Evolutionary conservation across 1,140 invertebrate species (phyloP).

Genomic region (Dendrolimus punctatus): DNA sequence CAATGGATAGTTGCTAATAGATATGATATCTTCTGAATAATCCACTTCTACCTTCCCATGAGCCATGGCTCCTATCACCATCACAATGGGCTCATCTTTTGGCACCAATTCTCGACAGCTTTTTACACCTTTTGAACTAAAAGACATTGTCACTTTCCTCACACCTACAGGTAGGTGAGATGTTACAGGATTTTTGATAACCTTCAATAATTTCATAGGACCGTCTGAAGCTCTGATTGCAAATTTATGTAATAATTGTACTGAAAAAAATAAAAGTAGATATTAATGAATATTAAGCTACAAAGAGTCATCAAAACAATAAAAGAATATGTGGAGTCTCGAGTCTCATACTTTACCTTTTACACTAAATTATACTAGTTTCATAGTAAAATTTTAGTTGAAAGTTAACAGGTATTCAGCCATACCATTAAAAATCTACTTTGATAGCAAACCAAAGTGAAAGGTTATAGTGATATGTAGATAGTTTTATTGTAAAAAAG

Average conservation of each 20-base stretch:
- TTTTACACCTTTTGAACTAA: conserved; percentile 84
- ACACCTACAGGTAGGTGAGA: conserved; percentile 97
- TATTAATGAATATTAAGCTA: neutral
- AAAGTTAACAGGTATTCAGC: too few species aligned
- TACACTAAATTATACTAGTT: too few species aligned
- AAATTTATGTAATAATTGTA: conserved; percentile 97
- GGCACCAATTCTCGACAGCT: conserved; percentile 89
- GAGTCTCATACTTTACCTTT: too few species aligned
- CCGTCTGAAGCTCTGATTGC: conserved; percentile 91
- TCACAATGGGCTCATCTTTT: conserved; percentile 86
- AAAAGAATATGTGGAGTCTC: too few species aligned
- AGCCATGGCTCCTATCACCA: conserved; percentile 97
- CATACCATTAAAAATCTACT: too few species aligned
- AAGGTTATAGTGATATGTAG: too few species aligned
- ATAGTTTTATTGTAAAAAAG: too few species aligned
- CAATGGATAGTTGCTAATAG: conserved; percentile 96
- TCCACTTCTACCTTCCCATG: conserved; percentile 94
- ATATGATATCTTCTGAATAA: conserved; percentile 92
- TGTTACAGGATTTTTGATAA: conserved; percentile 97
- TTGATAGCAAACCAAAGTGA: too few species aligned
- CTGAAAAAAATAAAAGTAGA: conserved; percentile 74
- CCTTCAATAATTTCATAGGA: conserved; percentile 93
- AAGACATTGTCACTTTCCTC: conserved; percentile 92
- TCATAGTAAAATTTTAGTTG: too few species aligned
- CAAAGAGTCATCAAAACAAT: too few species aligned